Percentiles rank a stretch among this genome's conserved stretches.
phyloP scores from a whole-genome alignment of 2,797 vertebrate genomes.

The Pipistrellus kuhlii region DNA sequence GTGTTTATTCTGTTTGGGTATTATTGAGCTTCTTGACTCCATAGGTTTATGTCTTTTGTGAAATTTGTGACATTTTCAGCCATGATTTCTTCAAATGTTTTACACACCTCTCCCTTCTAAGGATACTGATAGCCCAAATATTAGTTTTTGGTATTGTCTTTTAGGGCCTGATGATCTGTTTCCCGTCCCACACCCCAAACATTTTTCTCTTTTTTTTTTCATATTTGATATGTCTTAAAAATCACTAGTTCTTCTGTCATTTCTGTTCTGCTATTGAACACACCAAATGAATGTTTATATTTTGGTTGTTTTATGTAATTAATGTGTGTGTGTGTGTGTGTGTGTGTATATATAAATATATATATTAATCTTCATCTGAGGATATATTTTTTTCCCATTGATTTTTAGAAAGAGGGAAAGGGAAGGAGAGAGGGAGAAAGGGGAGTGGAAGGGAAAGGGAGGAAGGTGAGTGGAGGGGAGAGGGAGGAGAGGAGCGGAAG shows the following conservation, averaged over 20 bases:
- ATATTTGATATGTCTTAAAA: constrained; percentile 46
- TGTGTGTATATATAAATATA: neutral
- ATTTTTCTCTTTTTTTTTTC: neutral
- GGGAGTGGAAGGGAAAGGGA: too few relatives aligned
- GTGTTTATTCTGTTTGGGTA: neutral
- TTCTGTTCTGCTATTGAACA: constrained; percentile 37
- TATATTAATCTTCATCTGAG: neutral
- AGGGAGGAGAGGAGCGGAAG: too few relatives aligned
- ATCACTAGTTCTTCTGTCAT: constrained; percentile 27
- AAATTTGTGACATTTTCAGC: neutral
- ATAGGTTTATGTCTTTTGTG: neutral
- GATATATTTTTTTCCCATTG: neutral
- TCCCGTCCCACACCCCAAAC: accelerated
- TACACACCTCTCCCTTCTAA: neutral
- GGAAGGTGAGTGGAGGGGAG: too few relatives aligned
- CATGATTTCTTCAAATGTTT: constrained; percentile 42
- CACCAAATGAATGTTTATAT: constrained; percentile 44
- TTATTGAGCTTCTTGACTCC: constrained; percentile 9
- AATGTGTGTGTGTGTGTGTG: neutral
- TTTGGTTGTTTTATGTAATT: neutral
- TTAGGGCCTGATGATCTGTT: neutral
- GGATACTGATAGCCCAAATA: neutral
- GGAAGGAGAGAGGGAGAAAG: too few relatives aligned
- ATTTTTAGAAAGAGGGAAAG: neutral
- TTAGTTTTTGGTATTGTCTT: constrained; percentile 33